Conservation (phyloP, 2,797 vertebrate species). For the Australoheros facetus region DNA sequence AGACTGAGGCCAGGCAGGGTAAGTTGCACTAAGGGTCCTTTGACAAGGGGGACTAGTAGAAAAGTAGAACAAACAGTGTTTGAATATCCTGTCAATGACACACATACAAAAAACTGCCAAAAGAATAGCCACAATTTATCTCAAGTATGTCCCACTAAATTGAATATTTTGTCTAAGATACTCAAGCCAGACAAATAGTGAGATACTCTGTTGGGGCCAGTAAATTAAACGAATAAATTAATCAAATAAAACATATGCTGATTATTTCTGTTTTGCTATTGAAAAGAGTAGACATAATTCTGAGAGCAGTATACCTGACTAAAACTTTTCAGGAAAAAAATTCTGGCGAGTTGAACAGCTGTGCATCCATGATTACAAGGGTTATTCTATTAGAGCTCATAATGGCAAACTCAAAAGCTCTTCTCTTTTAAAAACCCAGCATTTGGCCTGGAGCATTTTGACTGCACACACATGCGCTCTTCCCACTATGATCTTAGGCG, state of each 20-base stretch:
- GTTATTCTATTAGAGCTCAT: neutral
- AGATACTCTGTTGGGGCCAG: neutral
- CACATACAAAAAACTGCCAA: conserved; percentile 1
- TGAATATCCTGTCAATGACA: conserved; percentile 31
- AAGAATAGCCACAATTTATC: neutral
- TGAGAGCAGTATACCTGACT: neutral
- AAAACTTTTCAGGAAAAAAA: neutral
- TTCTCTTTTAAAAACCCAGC: conserved; percentile 5
- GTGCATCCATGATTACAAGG: neutral
- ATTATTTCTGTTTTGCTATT: neutral
- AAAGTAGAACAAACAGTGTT: conserved; percentile 57
- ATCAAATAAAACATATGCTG: neutral
- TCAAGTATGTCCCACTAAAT: conserved; percentile 1
- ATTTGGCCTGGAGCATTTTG: conserved; percentile 29
- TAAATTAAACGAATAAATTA: neutral
- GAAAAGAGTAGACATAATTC: neutral
- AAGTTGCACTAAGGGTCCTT: conserved; percentile 86
- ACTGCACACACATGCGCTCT: conserved; percentile 13
- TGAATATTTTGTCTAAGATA: neutral
- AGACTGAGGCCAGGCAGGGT: conserved; percentile 85
- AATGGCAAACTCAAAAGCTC: conserved; percentile 4
- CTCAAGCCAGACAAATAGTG: neutral
- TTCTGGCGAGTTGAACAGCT: neutral
- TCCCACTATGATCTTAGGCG: conserved; percentile 44
- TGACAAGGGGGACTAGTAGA: conserved; percentile 84